Evolutionary conservation across 2,797 vertebrate species (phyloP), one percentile per base, ranked within the genome.

Genomic region (Dendrocincla tyrannina): DNA sequence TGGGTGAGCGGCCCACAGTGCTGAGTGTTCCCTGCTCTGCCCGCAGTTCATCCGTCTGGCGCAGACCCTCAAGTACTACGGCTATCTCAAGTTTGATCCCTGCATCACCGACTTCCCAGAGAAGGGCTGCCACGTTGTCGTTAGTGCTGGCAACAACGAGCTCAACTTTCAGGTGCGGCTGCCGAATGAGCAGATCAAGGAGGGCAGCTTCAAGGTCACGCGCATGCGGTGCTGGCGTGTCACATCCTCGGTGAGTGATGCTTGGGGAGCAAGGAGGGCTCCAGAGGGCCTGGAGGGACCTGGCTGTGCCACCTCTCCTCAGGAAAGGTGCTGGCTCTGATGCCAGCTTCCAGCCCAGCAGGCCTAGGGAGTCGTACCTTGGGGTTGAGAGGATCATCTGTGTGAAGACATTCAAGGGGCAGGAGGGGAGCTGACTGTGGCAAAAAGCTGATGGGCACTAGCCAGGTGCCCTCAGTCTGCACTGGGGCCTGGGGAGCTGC

Each of bases 191-290:
- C 99, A 99, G 93, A 98, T 99, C 97, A 99, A 99, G 73, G 99
- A 99, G 95, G 99, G 99, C 70, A 99, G 99, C 97, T 99, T 99
- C 98, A 99, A 99, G 97, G 99, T 99, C 86, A 99, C 99, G 0
- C 99, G 99, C 68, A 99, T 99, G 99, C 98, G 99, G 66, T 99
- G 99, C 97, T 99, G 99, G 99, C 97, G 99, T 56, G 99, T 99
- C 94, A 99, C 99, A 0, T 99, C 99, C 41, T 99, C 99, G 79
- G 99, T 99, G 98, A 99, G 99, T 99, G 73, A 5, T 0, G 0
- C 63, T 3, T 11, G 50, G 37, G 33, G 13, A 39, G 53, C 60
- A 4, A 52, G 23, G 42, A 30, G 13, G 13, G 46, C 10, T 46
- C 17, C 2, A 7, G 4, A 5, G 35, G 66, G 9, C 25, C 50